Percentiles rank a stretch among this genome's conserved stretches.
These are phyloP conservation scores for Geococcyx californianus DNA, from an alignment of 2,113 vertebrate genomes.

Conservation along the genomic window DNA sequence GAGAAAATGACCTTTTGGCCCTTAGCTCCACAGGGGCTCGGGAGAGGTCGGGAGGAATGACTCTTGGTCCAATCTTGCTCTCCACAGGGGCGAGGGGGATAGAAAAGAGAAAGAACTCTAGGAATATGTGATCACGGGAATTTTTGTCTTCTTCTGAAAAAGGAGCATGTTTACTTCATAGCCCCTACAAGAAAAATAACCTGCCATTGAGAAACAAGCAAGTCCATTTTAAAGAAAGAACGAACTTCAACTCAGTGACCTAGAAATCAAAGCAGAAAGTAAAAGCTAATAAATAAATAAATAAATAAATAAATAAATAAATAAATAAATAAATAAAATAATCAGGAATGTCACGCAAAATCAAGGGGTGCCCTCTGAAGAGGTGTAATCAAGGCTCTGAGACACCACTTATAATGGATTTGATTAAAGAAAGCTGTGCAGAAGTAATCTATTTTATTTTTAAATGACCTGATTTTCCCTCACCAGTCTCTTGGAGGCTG, in stretches of 20 bases:
- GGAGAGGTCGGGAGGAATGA: slow-evolving; percentile 64
- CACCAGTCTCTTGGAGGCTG: not conserved
- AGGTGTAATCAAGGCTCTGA: slow-evolving; percentile 61
- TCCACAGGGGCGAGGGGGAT: not conserved
- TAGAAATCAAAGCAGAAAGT: slow-evolving; percentile 59
- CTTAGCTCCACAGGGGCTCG: slow-evolving; percentile 48
- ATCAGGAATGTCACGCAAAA: slow-evolving; percentile 21
- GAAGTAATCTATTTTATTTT: slow-evolving; percentile 48
- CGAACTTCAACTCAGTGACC: slow-evolving; percentile 30
- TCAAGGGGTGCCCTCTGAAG: slow-evolving; percentile 56
- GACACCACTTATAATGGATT: slow-evolving; percentile 33
- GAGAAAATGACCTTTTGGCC: slow-evolving; percentile 74
- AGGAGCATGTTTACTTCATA: slow-evolving; percentile 13
- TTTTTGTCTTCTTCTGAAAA: slow-evolving; percentile 44
- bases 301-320: slow-evolving; percentile 60
- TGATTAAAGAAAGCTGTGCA: slow-evolving; percentile 68
- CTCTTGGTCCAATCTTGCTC: slow-evolving; percentile 37
- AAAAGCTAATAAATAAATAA: slow-evolving; percentile 62
- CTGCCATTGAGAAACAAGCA: slow-evolving; percentile 10
- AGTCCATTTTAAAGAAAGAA: slow-evolving; percentile 17
- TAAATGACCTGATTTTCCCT: slow-evolving; percentile 41
- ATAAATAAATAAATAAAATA: slow-evolving; percentile 61
- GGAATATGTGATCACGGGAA: not conserved
- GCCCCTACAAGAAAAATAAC: not conserved
- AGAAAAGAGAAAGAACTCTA: not conserved